Evolutionary conservation across 1,140 invertebrate genomes (phyloP).

Genomic region (Mylabris phalerata): DNA sequence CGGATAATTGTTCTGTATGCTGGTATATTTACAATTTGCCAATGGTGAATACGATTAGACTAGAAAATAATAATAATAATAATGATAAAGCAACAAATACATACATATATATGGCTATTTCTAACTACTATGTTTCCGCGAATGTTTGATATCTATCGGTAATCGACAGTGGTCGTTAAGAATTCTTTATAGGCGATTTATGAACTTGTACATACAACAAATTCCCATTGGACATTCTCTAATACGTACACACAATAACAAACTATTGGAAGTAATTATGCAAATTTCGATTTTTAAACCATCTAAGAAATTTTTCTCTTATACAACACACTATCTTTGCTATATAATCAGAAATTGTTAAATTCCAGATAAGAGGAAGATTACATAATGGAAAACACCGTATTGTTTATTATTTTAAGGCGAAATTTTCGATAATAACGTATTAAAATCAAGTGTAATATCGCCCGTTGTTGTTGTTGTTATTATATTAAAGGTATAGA

Average conservation of each 20-base stretch:
- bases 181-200: constrained; percentile 9
- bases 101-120: neutral
- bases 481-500: neutral
- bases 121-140: constrained; percentile 12
- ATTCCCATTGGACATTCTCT: no score
- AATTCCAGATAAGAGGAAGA: no score
- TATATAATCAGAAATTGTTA: no score
- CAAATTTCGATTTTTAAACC: no score
- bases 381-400: constrained; percentile 4
- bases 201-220: neutral
- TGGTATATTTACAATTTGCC: constrained; percentile 15
- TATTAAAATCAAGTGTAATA: neutral
- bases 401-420: no score
- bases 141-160: constrained; percentile 14
- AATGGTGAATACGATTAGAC: constrained; percentile 11
- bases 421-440: neutral
- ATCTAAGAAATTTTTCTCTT: no score
- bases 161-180: constrained; percentile 7
- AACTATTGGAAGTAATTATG: no score
- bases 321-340: no score
- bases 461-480: neutral
- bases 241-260: no score
- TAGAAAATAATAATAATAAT: constrained; percentile 1
- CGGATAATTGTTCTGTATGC: constrained; percentile 7
- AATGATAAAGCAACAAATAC: no score